Evolutionary conservation across 2,888 invertebrate genomes (phyloP), one percentile per base, ranked within the genome.

Genomic region (Calliopum simillimum): DNA sequence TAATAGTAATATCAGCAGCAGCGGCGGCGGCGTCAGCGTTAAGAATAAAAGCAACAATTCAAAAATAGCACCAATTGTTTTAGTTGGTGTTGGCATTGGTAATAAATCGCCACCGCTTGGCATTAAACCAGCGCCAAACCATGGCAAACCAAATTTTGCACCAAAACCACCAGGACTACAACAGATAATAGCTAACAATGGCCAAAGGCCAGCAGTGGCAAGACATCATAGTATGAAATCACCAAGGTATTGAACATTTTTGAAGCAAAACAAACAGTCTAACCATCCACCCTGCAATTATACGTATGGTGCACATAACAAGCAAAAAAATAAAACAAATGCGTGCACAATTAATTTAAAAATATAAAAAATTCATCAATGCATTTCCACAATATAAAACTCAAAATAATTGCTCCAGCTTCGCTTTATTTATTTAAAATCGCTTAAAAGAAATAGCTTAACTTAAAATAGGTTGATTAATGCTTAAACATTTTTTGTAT

Each of bases 151-250:
- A 23, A 90, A 93, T 84, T 86, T 95, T 76, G 95, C 95, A 33
- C 95, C 95, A 2, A 94, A 94, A 85, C 95, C 95, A 23, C 94
- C 94, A 11, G 87, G 88, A 76, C 77, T 89, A 59, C 86, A 86
- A 72, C 82, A 85, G 58, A 76, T 86, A 69, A 73, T 83, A 71
- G 81, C 80, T 68, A n/a, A n/a, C 33, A 84, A 83, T 78, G 83
- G 83, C 67, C 84, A 82, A 73, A 84, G 84, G 70, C 80, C 86
- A 71, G 80, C 88, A 53, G 92, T 94, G 4, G 89, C 91, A 12
- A 87, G 95, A 73, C 93, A 95, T 76, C 95, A 94, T 84, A 95
- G 95, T 84, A 93, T 95, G 94, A 89, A 93, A 84, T 89, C 92
- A 77, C 94, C 94, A 33, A 90, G 94, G 86, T 93, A 81, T 76